Conservation (phyloP, 1,140 invertebrate genomes). For the Medauroidea extradentata region DNA sequence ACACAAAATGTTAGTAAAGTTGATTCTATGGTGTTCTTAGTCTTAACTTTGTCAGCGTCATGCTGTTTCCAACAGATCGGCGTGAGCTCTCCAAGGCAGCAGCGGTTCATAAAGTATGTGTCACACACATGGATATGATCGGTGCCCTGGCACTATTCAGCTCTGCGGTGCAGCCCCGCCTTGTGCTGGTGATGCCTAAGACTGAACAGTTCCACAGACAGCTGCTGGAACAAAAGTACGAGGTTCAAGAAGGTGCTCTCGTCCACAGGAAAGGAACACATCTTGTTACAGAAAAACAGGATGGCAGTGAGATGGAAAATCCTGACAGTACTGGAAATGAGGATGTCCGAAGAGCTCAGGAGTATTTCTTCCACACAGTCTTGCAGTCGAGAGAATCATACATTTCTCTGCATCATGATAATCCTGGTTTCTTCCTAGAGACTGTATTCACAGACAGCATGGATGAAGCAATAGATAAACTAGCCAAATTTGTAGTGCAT, state of each 20-base stretch:
- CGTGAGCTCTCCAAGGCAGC: neutral
- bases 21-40: neutral
- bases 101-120: neutral
- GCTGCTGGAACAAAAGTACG: neutral
- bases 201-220: neutral
- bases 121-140: slow-evolving; percentile 5
- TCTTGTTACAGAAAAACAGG: no score
- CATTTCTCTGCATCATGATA: neutral
- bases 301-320: no score
- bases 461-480: neutral
- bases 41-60: neutral
- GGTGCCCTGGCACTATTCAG: neutral
- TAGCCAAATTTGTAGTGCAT: neutral
- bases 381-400: neutral
- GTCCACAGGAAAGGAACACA: neutral
- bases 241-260: neutral
- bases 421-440: neutral
- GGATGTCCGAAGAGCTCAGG: no score
- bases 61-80: neutral
- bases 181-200: neutral
- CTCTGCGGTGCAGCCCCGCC: neutral
- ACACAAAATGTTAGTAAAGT: no score
- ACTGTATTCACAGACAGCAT: neutral
- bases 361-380: neutral
- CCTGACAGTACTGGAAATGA: no score